These are phyloP conservation scores for Timandra comae DNA, from an alignment of 2,888 invertebrate genomes.

Conservation along the genomic window DNA sequence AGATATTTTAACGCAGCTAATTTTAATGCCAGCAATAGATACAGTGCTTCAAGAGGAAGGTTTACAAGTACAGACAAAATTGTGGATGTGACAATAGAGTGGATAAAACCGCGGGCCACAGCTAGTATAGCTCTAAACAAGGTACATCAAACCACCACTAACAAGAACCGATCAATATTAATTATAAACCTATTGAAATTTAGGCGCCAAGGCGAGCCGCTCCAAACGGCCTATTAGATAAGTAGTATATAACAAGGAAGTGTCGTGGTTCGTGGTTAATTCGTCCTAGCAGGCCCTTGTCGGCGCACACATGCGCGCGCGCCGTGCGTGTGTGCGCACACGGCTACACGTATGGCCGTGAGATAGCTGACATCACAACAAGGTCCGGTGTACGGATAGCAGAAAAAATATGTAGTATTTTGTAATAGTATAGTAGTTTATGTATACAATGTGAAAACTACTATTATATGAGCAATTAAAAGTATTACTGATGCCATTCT, in stretches of 20 bases:
- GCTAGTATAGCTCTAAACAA: too few relatives aligned
- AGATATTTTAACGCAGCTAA: too few relatives aligned
- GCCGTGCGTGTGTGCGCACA: constrained; percentile 14
- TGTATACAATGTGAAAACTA: too few relatives aligned
- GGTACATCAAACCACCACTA: too few relatives aligned
- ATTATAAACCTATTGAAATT: constrained; percentile 26
- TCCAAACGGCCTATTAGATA: constrained; percentile 51
- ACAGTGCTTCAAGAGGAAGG: neutral
- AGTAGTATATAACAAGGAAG: constrained; percentile 58
- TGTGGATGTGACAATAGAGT: neutral
- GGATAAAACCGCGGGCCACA: too few relatives aligned
- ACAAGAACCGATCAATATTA: constrained; percentile 19
- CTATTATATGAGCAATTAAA: too few relatives aligned
- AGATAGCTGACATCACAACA: constrained; percentile 71
- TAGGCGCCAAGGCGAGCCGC: constrained; percentile 50
- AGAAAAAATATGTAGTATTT: too few relatives aligned
- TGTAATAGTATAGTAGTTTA: too few relatives aligned
- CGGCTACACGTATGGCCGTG: constrained; percentile 50
- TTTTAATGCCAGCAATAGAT: too few relatives aligned
- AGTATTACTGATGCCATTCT: too few relatives aligned
- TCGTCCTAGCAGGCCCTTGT: constrained; percentile 63
- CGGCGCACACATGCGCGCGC: constrained; percentile 23
- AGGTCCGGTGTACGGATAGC: constrained; percentile 59
- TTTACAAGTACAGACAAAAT: neutral
- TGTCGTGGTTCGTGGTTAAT: constrained; percentile 56